phyloP scores from a whole-genome alignment of 2,888 invertebrate species.

The Choristoneura rosaceana region DNA sequence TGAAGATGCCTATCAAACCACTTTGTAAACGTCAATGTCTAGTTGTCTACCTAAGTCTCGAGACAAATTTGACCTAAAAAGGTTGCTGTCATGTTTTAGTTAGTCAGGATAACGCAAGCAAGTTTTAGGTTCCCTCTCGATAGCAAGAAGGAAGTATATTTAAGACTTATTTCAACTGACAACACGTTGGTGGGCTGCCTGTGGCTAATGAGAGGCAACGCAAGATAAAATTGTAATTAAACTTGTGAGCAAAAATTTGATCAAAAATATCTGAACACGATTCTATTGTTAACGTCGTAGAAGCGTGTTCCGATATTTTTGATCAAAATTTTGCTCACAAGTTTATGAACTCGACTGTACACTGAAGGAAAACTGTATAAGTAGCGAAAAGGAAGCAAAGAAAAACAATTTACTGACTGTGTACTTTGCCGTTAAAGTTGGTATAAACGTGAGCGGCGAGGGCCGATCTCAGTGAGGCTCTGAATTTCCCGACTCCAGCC shows the following conservation, averaged over 20 bases:
- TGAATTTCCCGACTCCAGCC: conserved; percentile 37
- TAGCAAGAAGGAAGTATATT: too few species aligned
- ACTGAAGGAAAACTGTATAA: conserved; percentile 28
- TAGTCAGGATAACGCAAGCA: background rate
- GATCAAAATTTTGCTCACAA: background rate
- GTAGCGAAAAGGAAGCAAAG: conserved; percentile 26
- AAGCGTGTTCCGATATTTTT: too few species aligned
- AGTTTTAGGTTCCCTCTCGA: background rate
- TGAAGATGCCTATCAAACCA: too few species aligned
- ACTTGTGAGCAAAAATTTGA: too few species aligned
- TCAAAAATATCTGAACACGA: too few species aligned
- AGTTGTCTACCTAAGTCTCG: too few species aligned
- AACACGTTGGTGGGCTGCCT: too few species aligned
- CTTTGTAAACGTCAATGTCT: too few species aligned
- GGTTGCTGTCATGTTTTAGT: background rate
- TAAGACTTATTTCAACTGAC: too few species aligned
- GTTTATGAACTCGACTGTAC: conserved; percentile 4
- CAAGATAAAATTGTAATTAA: too few species aligned
- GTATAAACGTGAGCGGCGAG: conserved; percentile 42
- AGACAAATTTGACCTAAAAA: background rate
- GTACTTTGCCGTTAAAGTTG: conserved; percentile 40
- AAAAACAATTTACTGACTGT: conserved; percentile 40
- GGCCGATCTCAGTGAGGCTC: conserved; percentile 45
- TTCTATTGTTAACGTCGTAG: too few species aligned
- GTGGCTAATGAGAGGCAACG: too few species aligned